phyloP scores from a whole-genome alignment of 2,888 invertebrate species.

The Portevinia maculata region DNA sequence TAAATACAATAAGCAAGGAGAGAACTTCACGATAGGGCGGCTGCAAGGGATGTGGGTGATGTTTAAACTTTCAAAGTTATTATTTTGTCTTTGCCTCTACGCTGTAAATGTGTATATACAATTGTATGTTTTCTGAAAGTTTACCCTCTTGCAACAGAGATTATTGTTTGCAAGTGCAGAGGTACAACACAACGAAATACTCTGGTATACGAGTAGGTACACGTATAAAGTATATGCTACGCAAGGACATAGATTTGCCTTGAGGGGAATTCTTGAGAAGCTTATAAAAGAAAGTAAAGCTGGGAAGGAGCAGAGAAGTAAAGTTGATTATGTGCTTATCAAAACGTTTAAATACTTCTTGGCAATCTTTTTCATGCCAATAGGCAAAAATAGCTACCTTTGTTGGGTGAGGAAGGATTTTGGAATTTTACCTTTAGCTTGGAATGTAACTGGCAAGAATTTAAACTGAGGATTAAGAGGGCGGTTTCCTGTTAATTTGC shows the following conservation, averaged over 20 bases:
- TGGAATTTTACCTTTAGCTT: conserved; percentile 17
- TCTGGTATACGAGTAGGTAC: conserved; percentile 8
- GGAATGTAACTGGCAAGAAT: not conserved
- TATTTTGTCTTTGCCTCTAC: conserved; percentile 53
- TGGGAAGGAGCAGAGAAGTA: conserved; percentile 14
- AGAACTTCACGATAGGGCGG: not conserved
- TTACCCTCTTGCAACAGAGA: conserved; percentile 38
- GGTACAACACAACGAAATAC: conserved; percentile 45
- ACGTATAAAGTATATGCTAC: not conserved
- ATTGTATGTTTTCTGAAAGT: conserved; percentile 29
- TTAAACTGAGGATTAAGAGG: not conserved
- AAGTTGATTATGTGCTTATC: conserved; percentile 74
- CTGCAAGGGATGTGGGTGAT: not conserved
- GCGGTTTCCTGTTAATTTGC: conserved; percentile 56
- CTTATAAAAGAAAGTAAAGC: conserved; percentile 22
- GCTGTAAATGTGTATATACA: conserved; percentile 5
- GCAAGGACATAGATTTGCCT: conserved; percentile 7
- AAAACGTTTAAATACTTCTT: conserved; percentile 71
- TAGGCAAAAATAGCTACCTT: conserved; percentile 64
- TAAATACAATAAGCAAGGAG: conserved; percentile 67
- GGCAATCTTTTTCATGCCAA: conserved; percentile 65
- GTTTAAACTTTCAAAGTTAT: conserved; percentile 73
- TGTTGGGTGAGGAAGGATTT: conserved; percentile 20
- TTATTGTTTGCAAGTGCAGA: conserved; percentile 50
- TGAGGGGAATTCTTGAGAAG: conserved; percentile 35